Evolutionary conservation across 2,797 vertebrate species (phyloP), one percentile per base, ranked within the genome.

Genomic region (Danio jaintianensis): DNA sequence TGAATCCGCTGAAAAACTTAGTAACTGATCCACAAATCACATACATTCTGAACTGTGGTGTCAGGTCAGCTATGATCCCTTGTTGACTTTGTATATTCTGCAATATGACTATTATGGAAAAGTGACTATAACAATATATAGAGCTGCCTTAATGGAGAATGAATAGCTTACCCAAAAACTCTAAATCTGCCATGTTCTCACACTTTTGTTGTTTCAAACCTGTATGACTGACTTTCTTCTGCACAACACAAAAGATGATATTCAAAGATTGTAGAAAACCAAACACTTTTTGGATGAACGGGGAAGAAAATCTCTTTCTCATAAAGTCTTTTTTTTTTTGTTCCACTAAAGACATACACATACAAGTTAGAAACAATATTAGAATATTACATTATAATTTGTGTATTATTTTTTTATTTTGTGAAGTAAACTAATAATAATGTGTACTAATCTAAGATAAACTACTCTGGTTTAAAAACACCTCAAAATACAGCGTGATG

Each of bases 401-500:
- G 29, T 29, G 1, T 29, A n/a, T 29, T 29, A 3, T 29, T 1
- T 29, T 29, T 29, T n/a, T n/a, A n/a, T n/a, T n/a, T n/a, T n/a
- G n/a, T n/a, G n/a, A 29, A 29, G 29, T 29, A 29, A 29, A 29
- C 29, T 29, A 29, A 29, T n/a, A n/a, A n/a, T 29, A 29, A 29
- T 29, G 29, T 29, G 29, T 29, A 29, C 29, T 29, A 29, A 29
- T 29, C 29, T 29, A 29, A 29, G 29, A 29, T 29, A 29, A 29
- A 29, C 29, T 29, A 29, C 29, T 29, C 56, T 58, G 56, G 6
- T 58, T 29, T 58, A 58, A 12, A 12, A 55, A 55, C 53, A 38
- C 16, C 4, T n/a, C 36, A 69, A 63, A 68, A 56, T 84, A 71
- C 56, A 83, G 80, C 73, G 74, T 86, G 85, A 82, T 84, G 75